A percentile compares a stretch with the other conserved stretches of the same genome.
These are phyloP conservation scores for Sparus aurata DNA, from an alignment of 2,797 vertebrate genomes.

Conservation along the genomic window DNA sequence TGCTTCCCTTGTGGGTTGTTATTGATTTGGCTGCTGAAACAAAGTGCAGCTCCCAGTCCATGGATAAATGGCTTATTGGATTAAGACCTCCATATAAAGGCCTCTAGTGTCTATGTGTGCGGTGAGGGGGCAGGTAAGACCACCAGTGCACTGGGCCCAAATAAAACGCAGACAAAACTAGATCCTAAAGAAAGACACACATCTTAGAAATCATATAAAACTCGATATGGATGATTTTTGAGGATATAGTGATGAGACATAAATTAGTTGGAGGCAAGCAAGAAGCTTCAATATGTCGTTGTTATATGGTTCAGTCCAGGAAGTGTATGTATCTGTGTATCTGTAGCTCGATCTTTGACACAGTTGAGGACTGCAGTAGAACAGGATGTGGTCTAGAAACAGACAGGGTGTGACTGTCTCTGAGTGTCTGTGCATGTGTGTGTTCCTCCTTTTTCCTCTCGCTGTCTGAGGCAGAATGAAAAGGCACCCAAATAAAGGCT, in stretches of 20 bases:
- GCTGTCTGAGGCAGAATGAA: slow-evolving; percentile 57
- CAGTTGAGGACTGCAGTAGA: slow-evolving; percentile 66
- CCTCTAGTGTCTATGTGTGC: slow-evolving; percentile 41
- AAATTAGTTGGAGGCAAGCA: neutral
- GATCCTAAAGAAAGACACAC: neutral
- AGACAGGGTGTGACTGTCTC: slow-evolving; percentile 79
- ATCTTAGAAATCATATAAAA: neutral
- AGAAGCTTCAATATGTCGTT: slow-evolving; percentile 12
- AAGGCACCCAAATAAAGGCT: slow-evolving; percentile 70
- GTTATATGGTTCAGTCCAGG: slow-evolving; percentile 33
- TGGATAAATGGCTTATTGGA: slow-evolving; percentile 81
- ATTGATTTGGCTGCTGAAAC: slow-evolving; percentile 78
- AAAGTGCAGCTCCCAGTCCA: slow-evolving; percentile 67
- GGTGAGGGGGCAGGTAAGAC: slow-evolving; percentile 28
- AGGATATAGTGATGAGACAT: too few species aligned
- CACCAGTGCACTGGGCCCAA: slow-evolving; percentile 20
- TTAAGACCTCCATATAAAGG: slow-evolving; percentile 72
- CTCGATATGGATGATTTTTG: too few species aligned
- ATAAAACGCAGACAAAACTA: slow-evolving; percentile 16
- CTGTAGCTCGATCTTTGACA: slow-evolving; percentile 71
- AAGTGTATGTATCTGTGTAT: slow-evolving; percentile 53
- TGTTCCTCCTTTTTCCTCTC: slow-evolving; percentile 50
- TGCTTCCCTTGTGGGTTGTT: slow-evolving; percentile 64
- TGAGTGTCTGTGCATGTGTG: slow-evolving; percentile 39
- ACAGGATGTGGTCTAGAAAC: slow-evolving; percentile 84